Evolutionary conservation across 2,888 invertebrate genomes (phyloP).

Genomic region (Notodonta ziczac): DNA sequence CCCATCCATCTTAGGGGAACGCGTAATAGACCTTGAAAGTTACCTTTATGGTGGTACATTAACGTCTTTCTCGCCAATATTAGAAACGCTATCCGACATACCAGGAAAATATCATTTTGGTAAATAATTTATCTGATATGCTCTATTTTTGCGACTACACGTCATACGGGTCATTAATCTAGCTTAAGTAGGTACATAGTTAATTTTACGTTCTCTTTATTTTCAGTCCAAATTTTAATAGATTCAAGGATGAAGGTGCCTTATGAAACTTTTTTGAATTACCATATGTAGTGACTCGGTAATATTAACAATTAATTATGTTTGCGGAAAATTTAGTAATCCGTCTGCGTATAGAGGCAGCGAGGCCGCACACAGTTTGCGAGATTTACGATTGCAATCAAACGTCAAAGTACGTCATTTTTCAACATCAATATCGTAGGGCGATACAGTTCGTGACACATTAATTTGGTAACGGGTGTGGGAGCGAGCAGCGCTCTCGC

Average conservation of each 20-base stretch:
- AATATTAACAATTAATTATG: neutral
- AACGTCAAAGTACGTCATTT: slow-evolving; percentile 61
- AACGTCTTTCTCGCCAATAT: slow-evolving; percentile 13
- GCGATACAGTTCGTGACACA: slow-evolving; percentile 64
- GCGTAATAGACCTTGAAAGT: slow-evolving; percentile 31
- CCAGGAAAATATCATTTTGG: neutral
- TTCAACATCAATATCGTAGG: slow-evolving; percentile 63
- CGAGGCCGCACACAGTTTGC: slow-evolving; percentile 23
- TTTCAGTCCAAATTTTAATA: neutral
- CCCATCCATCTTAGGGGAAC: slow-evolving; percentile 23
- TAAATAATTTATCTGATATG: neutral
- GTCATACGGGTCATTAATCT: too few relatives aligned
- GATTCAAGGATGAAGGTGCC: too few relatives aligned
- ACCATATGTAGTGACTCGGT: too few relatives aligned
- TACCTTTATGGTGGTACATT: slow-evolving; percentile 29
- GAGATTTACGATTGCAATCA: slow-evolving; percentile 66
- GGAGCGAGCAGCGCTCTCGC: slow-evolving; percentile 25
- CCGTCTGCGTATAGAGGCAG: slow-evolving; percentile 30
- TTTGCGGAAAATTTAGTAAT: slow-evolving; percentile 29
- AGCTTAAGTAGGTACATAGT: too few relatives aligned
- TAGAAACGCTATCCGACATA: neutral
- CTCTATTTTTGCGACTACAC: neutral
- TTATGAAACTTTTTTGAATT: too few relatives aligned
- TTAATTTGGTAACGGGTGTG: slow-evolving; percentile 65
- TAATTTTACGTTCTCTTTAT: neutral